Evolutionary conservation across 2,888 invertebrate genomes (phyloP).

Genomic region (Julus scandinavius): DNA sequence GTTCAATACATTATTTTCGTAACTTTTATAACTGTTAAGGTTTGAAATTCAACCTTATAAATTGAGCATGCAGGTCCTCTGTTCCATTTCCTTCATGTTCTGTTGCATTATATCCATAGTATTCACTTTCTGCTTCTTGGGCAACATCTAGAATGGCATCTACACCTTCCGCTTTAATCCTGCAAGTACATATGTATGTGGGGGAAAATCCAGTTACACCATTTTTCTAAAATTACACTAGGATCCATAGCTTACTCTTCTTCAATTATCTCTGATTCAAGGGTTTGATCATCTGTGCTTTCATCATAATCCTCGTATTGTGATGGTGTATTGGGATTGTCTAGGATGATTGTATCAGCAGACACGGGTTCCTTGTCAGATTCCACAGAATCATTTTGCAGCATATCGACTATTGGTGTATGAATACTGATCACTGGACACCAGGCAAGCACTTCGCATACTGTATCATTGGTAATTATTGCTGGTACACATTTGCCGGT

Average conservation of each 20-base stretch:
- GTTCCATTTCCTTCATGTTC: background rate
- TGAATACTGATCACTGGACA: conserved; percentile 7
- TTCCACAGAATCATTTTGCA: background rate
- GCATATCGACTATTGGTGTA: background rate
- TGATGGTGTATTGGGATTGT: too few species aligned
- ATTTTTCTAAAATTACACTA: too few species aligned
- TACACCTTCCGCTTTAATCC: background rate
- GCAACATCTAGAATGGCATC: background rate
- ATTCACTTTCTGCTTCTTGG: background rate
- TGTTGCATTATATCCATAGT: background rate
- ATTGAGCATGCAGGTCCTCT: background rate
- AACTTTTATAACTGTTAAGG: background rate
- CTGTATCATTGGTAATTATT: background rate
- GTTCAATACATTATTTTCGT: too few species aligned
- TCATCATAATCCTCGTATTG: too few species aligned
- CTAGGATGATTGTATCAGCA: too few species aligned
- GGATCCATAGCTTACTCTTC: background rate
- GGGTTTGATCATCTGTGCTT: background rate
- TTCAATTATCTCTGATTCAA: background rate
- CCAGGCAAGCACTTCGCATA: background rate
- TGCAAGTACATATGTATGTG: too few species aligned
- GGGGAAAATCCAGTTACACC: too few species aligned
- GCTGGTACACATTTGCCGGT: background rate
- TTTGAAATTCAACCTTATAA: background rate
- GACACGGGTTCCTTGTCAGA: background rate